Conservation (phyloP, 2,797 vertebrate species). For the Cyclopterus lumpus region DNA sequence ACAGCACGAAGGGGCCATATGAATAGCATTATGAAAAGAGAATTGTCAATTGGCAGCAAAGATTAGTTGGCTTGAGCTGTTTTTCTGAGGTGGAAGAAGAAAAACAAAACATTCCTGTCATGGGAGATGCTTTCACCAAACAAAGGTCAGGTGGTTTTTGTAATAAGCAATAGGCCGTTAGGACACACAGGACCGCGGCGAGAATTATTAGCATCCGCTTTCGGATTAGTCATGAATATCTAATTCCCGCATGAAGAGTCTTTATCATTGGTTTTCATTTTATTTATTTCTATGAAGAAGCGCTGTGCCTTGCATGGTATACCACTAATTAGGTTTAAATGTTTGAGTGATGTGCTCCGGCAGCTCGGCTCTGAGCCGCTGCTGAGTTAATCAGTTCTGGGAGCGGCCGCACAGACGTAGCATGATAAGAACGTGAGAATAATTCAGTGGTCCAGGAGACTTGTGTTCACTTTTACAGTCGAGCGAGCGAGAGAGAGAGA, state of each 20-base stretch:
- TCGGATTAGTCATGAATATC: constrained; percentile 49
- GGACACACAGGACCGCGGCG: constrained; percentile 43
- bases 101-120: constrained; percentile 4
- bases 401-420: constrained; percentile 16
- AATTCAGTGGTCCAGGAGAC: constrained; percentile 22
- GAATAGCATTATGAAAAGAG: constrained; percentile 72
- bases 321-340: constrained; percentile 60
- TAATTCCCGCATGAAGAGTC: constrained; percentile 44
- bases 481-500: not conserved
- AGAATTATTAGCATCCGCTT: constrained; percentile 56
- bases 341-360: constrained; percentile 61
- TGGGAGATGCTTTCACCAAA: constrained; percentile 28
- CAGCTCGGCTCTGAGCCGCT: constrained; percentile 45
- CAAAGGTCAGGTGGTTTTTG: constrained; percentile 61
- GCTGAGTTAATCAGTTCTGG: constrained; percentile 54
- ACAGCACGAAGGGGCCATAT: constrained; percentile 59
- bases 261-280: constrained; percentile 51
- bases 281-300: constrained; percentile 51
- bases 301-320: constrained; percentile 37
- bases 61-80: constrained; percentile 63
- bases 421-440: constrained; percentile 35
- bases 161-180: constrained; percentile 23
- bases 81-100: constrained; percentile 13
- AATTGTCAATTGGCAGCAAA: constrained; percentile 64
- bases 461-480: constrained; percentile 6